A percentile compares a stretch with the other conserved stretches of the same genome.
phyloP scores from a whole-genome alignment of 2,113 vertebrate species.

The Protomyctophum bolini region DNA sequence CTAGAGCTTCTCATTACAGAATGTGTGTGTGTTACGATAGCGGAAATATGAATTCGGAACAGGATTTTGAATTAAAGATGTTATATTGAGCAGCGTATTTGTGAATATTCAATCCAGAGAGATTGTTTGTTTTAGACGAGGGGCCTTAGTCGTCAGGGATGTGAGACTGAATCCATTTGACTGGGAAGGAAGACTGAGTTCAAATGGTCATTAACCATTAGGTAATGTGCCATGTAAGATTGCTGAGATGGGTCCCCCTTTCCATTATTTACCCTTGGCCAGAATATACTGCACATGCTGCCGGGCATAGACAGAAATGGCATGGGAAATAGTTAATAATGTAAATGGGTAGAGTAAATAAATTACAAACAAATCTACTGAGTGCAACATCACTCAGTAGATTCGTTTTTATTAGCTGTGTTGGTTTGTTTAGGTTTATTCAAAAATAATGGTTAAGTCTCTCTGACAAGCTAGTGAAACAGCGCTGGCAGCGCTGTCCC shows the following conservation, averaged over 20 bases:
- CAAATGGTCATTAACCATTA: slow-evolving; percentile 53
- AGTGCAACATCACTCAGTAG: neutral
- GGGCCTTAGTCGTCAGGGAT: slow-evolving; percentile 4
- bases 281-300: neutral
- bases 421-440: neutral
- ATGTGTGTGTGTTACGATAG: slow-evolving; percentile 29
- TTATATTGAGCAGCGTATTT: slow-evolving; percentile 50
- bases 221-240: slow-evolving; percentile 39
- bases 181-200: slow-evolving; percentile 40
- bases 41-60: slow-evolving; percentile 35
- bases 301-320: neutral
- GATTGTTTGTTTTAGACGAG: slow-evolving; percentile 49
- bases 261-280: neutral
- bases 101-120: slow-evolving; percentile 16
- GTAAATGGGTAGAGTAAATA: neutral
- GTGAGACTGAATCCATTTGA: slow-evolving; percentile 32
- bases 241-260: slow-evolving; percentile 9
- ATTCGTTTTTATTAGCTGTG: neutral
- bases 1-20: neutral
- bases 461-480: too few species aligned
- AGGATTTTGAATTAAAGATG: slow-evolving; percentile 23
- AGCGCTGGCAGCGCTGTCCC: too few species aligned
- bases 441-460: too few species aligned
- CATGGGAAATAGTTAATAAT: neutral
- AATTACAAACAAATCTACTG: too few species aligned